A percentile compares a stretch with the other conserved stretches of the same genome.
phyloP scores from a whole-genome alignment of 2,797 vertebrate genomes.

The Tadarida brasiliensis region DNA sequence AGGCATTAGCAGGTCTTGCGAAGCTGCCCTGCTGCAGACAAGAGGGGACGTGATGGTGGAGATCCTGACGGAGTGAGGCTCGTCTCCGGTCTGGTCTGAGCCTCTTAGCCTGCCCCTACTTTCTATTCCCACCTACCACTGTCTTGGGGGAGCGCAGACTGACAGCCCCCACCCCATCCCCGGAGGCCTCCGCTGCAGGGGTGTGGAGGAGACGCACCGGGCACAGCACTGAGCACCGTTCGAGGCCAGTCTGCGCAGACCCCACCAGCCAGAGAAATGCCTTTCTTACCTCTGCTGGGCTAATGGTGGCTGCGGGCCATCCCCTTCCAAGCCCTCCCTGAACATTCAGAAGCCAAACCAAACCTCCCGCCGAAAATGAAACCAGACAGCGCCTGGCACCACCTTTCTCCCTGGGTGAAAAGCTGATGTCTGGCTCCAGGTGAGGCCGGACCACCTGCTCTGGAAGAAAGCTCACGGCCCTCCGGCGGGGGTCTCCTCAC shows the following conservation, averaged over 20 bases:
- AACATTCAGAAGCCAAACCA: slow-evolving; percentile 44
- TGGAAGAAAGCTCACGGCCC: not conserved
- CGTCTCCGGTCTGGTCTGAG: not conserved
- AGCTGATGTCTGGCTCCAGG: not conserved
- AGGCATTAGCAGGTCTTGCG: not conserved
- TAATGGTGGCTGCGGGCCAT: not conserved
- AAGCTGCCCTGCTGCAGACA: not conserved
- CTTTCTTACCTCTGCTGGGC: not conserved
- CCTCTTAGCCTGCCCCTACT: not conserved
- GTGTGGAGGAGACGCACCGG: not conserved
- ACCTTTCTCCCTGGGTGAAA: not conserved
- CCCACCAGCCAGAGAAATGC: not conserved
- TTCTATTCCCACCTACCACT: not conserved
- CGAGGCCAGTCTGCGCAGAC: not conserved
- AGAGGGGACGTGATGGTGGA: not conserved
- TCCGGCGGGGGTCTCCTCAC: not conserved
- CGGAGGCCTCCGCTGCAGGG: not conserved
- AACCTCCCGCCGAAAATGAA: not conserved
- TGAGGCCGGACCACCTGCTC: slow-evolving; percentile 27
- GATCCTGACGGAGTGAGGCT: accelerated
- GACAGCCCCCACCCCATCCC: not conserved
- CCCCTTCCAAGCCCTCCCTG: not conserved
- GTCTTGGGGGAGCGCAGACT: not conserved
- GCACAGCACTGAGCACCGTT: accelerated
- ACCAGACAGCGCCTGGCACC: not conserved